A percentile compares a stretch with the other conserved stretches of the same genome.
phyloP scores from a whole-genome alignment of 1,140 invertebrate species.

The Brachionus angularis region DNA sequence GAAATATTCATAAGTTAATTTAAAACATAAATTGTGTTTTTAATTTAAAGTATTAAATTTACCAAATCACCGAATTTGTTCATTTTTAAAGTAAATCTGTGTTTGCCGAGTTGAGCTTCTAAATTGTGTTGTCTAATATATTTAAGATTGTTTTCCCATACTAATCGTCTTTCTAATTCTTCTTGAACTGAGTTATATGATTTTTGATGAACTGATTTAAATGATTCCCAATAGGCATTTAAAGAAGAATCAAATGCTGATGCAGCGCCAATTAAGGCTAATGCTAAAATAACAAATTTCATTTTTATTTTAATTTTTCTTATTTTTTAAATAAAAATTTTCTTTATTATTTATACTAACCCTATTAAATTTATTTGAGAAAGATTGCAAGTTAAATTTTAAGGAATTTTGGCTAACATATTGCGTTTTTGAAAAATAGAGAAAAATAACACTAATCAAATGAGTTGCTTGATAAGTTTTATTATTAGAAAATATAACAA shows the following conservation, averaged over 20 bases:
- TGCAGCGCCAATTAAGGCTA: slow-evolving; percentile 30
- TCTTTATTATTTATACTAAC: not conserved
- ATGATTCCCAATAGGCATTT: slow-evolving; percentile 11
- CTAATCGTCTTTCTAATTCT: slow-evolving; percentile 24
- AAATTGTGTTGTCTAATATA: slow-evolving; percentile 40
- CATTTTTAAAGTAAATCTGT: slow-evolving; percentile 26
- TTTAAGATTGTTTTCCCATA: slow-evolving; percentile 29
- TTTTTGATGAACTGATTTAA: slow-evolving; percentile 29
- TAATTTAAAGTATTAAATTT: too few species aligned
- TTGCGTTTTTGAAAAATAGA: too few species aligned
- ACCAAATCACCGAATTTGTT: slow-evolving; percentile 43
- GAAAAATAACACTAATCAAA: too few species aligned
- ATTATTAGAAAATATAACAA: too few species aligned
- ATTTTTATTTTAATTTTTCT: slow-evolving; percentile 9
- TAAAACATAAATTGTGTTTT: too few species aligned
- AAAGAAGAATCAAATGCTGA: slow-evolving; percentile 27
- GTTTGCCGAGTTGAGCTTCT: slow-evolving; percentile 24
- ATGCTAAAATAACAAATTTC: slow-evolving; percentile 4
- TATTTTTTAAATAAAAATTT: not conserved
- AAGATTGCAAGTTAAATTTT: too few species aligned
- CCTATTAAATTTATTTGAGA: too few species aligned
- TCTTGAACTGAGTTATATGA: not conserved
- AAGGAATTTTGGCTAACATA: too few species aligned
- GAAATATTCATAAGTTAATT: too few species aligned
- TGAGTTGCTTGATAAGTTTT: too few species aligned